These are phyloP conservation scores for Pentamera pediparva DNA, from an alignment of 53 echinoderm and acorn worm genomes.

Conservation along the genomic window DNA sequence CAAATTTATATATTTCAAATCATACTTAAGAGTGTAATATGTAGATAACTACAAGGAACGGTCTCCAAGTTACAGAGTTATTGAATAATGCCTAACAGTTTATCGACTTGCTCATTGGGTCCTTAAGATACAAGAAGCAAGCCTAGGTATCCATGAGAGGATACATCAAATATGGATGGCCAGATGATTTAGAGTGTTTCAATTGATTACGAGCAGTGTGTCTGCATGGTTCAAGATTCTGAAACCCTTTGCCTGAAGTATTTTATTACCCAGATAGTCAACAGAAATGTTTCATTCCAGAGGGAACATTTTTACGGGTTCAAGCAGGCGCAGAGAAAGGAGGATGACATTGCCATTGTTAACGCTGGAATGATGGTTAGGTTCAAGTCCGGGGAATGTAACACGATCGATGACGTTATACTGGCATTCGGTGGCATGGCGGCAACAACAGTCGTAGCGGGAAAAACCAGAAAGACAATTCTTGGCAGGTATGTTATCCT, in stretches of 20 bases:
- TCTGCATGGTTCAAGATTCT: no score
- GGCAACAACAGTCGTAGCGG: slow-evolving; percentile 59
- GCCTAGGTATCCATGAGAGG: no score
- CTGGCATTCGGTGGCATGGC: slow-evolving; percentile 80
- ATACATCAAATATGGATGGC: no score
- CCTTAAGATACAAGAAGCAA: no score
- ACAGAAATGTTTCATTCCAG: slow-evolving; percentile 12
- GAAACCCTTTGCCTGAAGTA: no score
- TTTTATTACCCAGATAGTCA: no score
- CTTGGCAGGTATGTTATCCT: slow-evolving; percentile 60
- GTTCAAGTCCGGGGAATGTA: slow-evolving; percentile 38
- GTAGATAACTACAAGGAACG: no score
- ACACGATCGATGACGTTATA: slow-evolving; percentile 36
- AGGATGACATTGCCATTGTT: slow-evolving; percentile 76
- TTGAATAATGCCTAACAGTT: no score
- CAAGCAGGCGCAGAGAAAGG: slow-evolving; percentile 79
- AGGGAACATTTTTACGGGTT: slow-evolving; percentile 64
- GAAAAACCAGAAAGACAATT: slow-evolving; percentile 47
- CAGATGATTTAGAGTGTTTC: no score
- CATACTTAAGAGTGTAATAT: background rate
- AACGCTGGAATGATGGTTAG: slow-evolving; percentile 72
- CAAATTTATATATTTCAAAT: background rate
- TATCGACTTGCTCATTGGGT: no score
- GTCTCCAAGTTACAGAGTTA: no score
- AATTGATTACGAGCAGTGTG: no score